Base-by-base conservation (phyloP, 1,140 invertebrate genomes). In the Oncopodura yosiiana region DNA sequence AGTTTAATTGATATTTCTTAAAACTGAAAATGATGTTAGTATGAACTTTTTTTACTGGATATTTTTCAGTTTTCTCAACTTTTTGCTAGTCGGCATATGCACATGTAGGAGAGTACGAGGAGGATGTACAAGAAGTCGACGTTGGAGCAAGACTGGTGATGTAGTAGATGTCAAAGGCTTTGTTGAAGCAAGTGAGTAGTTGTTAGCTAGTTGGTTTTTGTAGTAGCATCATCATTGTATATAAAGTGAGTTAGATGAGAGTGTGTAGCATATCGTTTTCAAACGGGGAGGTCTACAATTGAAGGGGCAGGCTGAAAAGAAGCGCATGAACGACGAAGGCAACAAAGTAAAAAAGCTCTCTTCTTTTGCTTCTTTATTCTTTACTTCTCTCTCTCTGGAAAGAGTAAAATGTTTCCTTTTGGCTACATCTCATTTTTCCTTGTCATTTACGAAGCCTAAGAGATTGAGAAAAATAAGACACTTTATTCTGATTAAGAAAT, bases 101-200 rank as follows among this genome's bases (percentile, higher is more conserved):
- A 32, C 27, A 30, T 14, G 27, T 11, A 29, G 21, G 27, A 46
- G 24, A 14, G 18, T 44, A 16, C 30, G 27, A 30, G 44, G 44
- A 27, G 29, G 44, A 27, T 46, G 12, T 46, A 30, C 44, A 32
- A 21, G 30, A 24, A 51, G 49, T 42, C 49, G 49, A 51, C 49
- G 49, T 51, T 51, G 49, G 38, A 51, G 39, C 49, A 51, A 51
- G 49, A 51, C 49, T 51, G 49, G 34, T 51, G 49, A 51, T 51
- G 49, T n/a, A n/a, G 26, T 23, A 51, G 29, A 38, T 51, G 49
- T 51, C 49, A 51, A 39, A 37, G 37, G 34, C 39, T 39, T 29
- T 51, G 37, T 27, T 27, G 24, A 44, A 42, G 42, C 21, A 42
- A 44, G 42, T 23, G 24, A 29, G 42, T 3, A 16, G 19, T 19